Evolutionary conservation across 2,888 invertebrate species (phyloP).

Genomic region (Orthosia gracilis): DNA sequence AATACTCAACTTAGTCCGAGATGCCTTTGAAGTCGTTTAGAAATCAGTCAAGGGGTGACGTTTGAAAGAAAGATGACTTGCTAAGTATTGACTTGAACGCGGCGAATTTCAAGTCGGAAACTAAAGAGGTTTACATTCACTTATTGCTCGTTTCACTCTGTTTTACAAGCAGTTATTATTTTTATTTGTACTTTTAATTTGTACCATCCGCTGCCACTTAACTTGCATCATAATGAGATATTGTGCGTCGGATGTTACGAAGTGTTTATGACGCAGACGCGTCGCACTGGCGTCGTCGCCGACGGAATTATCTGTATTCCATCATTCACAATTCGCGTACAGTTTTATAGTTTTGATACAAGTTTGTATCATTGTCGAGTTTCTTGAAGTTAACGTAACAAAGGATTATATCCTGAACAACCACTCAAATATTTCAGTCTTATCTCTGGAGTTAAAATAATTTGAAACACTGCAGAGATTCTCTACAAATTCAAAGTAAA

Average conservation of each 20-base stretch:
- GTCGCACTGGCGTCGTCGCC: constrained; percentile 77
- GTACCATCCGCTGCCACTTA: constrained; percentile 68
- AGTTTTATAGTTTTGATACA: constrained; percentile 49
- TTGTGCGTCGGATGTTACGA: constrained; percentile 76
- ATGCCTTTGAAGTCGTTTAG: constrained; percentile 63
- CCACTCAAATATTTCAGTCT: constrained; percentile 28
- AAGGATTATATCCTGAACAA: constrained; percentile 44
- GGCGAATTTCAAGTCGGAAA: constrained; percentile 49
- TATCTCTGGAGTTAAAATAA: constrained; percentile 36
- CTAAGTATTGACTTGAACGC: constrained; percentile 55
- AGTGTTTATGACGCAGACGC: constrained; percentile 80
- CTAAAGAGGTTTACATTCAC: constrained; percentile 52
- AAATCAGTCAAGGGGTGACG: constrained; percentile 63
- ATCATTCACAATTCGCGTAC: constrained; percentile 55
- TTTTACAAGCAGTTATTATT: constrained; percentile 45
- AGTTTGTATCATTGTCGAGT: constrained; percentile 33
- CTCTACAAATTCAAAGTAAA: constrained; percentile 25
- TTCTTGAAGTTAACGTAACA: constrained; percentile 46
- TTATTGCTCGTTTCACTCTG: constrained; percentile 40
- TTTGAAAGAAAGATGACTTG: constrained; percentile 65
- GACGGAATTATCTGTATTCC: constrained; percentile 61
- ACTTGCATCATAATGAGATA: constrained; percentile 76
- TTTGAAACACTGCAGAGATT: constrained; percentile 28
- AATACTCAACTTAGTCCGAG: constrained; percentile 52
- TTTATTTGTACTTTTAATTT: constrained; percentile 46